Base-by-base conservation (phyloP, 2,113 vertebrate species). In the Bettongia penicillata region DNA sequence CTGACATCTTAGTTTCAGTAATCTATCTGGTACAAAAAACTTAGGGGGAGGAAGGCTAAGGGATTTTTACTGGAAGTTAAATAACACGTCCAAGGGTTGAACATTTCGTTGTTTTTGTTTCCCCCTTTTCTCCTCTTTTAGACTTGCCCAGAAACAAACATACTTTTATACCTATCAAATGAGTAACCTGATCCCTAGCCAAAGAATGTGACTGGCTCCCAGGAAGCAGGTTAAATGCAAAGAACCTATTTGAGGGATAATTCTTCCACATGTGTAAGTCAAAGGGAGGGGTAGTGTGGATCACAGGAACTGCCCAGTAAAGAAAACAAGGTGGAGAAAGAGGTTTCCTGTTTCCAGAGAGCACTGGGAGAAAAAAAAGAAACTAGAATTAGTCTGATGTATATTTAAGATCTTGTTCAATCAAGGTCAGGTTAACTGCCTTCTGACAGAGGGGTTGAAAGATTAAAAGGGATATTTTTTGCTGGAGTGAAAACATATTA, bases 161-260 rank as follows among this genome's bases (percentile, higher is more conserved):
- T 48, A 14, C 2, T 89, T 97, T 95, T 97, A 90, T 97, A 50
- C 90, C 53, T 28, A 92, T 95, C 92, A 61, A 97, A 93, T 92
- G 92, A 96, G 53, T 96, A 97, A 97, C 91, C 48, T 90, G 94
- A 97, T 51, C 25, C 94, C 51, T 68, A 96, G 94, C 97, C 96
- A 98, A 98, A 95, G 94, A 94, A 96, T 84, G 84, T 93, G 97
- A 84, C 89, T 96, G 2, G 48, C 61, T 96, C 92, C 57, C 92
- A 52, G 94, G 95, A 98, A 94, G 2, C 12, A 98, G 52, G 53
- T 97, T 93, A 95, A 94, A 95, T 92, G 91, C 84, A 96, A 93
- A 96, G 94, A 94, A 91, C 93, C 43, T 61, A 90, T 91, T 77
- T 84, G 57, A 91, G 94, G 92, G 92, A 31, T 51, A 91, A 22